Evolutionary conservation across 2,888 invertebrate genomes (phyloP).

Genomic region (Pardosa pseudoannulata): DNA sequence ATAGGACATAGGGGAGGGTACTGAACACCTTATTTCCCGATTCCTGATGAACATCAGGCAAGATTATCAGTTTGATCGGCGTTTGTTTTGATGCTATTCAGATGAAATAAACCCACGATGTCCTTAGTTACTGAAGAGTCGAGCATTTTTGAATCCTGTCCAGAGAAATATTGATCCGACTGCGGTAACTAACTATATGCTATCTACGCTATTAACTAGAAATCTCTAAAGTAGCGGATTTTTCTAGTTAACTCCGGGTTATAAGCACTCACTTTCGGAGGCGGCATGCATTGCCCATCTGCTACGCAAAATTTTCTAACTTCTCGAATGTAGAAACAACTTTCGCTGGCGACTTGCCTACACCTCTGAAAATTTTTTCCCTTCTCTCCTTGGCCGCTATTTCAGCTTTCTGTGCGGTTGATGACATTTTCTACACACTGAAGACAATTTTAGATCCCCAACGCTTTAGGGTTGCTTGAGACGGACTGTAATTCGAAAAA

Average conservation of each 20-base stretch:
- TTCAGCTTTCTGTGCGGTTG: slow-evolving; percentile 58
- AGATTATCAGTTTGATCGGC: neutral
- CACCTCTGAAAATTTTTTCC: slow-evolving; percentile 31
- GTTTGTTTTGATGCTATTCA: neutral
- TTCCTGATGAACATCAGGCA: neutral
- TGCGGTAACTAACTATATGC: slow-evolving; percentile 43
- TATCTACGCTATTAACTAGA: neutral
- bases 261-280: neutral
- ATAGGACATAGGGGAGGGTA: neutral
- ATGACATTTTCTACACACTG: slow-evolving; percentile 59
- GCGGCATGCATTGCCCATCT: slow-evolving; percentile 34
- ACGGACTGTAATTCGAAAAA: slow-evolving; percentile 21
- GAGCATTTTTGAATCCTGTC: slow-evolving; percentile 36
- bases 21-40: neutral
- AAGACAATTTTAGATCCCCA: slow-evolving; percentile 59
- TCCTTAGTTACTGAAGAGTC: slow-evolving; percentile 7
- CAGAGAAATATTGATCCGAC: slow-evolving; percentile 46
- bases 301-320: slow-evolving; percentile 33
- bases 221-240: neutral
- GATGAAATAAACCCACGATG: neutral
- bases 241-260: neutral
- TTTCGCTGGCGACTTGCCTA: slow-evolving; percentile 52
- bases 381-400: slow-evolving; percentile 31
- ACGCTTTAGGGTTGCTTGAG: slow-evolving; percentile 35
- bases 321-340: slow-evolving; percentile 17